A percentile compares a stretch with the other conserved stretches of the same genome.
phyloP scores from a whole-genome alignment of 2,888 invertebrate genomes.

The Trichacis sp. region DNA sequence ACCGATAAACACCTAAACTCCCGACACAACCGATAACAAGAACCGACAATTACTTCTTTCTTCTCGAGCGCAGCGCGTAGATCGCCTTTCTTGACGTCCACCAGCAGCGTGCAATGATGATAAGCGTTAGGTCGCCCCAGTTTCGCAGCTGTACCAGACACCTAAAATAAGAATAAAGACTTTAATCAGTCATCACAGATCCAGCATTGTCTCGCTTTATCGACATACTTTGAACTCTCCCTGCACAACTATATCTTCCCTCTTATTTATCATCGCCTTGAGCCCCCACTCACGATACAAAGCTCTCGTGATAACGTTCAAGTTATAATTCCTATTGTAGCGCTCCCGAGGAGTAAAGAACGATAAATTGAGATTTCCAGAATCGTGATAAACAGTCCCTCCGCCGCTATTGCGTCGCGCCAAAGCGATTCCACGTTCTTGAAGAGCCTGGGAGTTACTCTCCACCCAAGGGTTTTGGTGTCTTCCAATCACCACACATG shows the following conservation, averaged over 20 bases:
- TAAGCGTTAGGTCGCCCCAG: conserved; percentile 90
- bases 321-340: conserved; percentile 89
- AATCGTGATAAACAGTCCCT: conserved; percentile 96
- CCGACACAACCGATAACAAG: too few relatives aligned
- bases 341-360: conserved; percentile 88
- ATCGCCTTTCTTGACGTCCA: conserved; percentile 84
- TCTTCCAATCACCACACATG: conserved; percentile 94
- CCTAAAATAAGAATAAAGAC: conserved; percentile 76
- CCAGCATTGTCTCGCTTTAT: too few relatives aligned
- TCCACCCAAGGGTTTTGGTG: conserved; percentile 98
- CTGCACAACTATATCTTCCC: conserved; percentile 89
- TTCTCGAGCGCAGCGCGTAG: conserved; percentile 80
- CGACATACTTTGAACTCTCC: conserved; percentile 78
- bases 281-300: conserved; percentile 86
- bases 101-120: conserved; percentile 96
- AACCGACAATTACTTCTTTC: conserved; percentile 76
- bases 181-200: too few relatives aligned
- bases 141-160: conserved; percentile 96
- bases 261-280: conserved; percentile 80
- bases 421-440: conserved; percentile 78
- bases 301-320: conserved; percentile 87
- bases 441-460: conserved; percentile 80
- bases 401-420: conserved; percentile 95
- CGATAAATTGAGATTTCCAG: conserved; percentile 91
- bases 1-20: too few relatives aligned